phyloP scores from a whole-genome alignment of 2,797 vertebrate species.

The Brachymystax lenok region DNA sequence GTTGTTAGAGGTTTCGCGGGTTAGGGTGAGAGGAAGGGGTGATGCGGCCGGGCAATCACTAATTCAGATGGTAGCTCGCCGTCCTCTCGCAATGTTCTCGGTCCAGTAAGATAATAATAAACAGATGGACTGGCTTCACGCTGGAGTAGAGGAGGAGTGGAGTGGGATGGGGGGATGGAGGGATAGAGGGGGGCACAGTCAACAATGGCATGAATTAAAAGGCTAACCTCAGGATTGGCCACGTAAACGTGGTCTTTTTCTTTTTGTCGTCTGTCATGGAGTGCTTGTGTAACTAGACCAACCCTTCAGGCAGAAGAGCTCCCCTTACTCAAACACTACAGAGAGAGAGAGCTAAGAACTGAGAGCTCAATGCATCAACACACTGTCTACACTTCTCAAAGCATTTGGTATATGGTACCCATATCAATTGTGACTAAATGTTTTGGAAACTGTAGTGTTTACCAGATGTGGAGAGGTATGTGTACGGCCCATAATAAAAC shows the following conservation, averaged over 20 bases:
- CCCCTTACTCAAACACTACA: constrained; percentile 16
- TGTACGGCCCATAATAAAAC: neutral
- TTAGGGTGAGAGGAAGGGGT: constrained; percentile 66
- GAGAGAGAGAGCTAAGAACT: neutral
- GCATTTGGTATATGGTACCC: neutral
- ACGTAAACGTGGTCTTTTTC: constrained; percentile 49
- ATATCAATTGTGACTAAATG: constrained; percentile 2
- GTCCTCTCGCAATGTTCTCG: constrained; percentile 64
- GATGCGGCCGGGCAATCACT: constrained; percentile 73
- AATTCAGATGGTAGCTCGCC: constrained; percentile 72
- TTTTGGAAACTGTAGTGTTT: constrained; percentile 12
- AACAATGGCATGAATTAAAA: constrained; percentile 73
- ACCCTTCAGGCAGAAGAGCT: constrained; percentile 10
- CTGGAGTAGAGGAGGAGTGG: constrained; percentile 42
- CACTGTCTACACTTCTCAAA: neutral
- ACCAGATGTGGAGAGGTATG: constrained; percentile 13
- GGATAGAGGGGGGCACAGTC: constrained; percentile 48
- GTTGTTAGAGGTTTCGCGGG: constrained; percentile 66
- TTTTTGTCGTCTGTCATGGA: constrained; percentile 40
- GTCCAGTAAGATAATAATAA: constrained; percentile 76
- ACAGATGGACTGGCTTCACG: constrained; percentile 71
- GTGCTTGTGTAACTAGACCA: constrained; percentile 48
- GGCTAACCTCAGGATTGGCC: constrained; percentile 49
- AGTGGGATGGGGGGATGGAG: constrained; percentile 18
- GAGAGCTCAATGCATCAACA: neutral